A percentile compares a stretch with the other conserved stretches of the same genome.
phyloP scores from a whole-genome alignment of 2,113 vertebrate genomes.

The Peromyscus californicus region DNA sequence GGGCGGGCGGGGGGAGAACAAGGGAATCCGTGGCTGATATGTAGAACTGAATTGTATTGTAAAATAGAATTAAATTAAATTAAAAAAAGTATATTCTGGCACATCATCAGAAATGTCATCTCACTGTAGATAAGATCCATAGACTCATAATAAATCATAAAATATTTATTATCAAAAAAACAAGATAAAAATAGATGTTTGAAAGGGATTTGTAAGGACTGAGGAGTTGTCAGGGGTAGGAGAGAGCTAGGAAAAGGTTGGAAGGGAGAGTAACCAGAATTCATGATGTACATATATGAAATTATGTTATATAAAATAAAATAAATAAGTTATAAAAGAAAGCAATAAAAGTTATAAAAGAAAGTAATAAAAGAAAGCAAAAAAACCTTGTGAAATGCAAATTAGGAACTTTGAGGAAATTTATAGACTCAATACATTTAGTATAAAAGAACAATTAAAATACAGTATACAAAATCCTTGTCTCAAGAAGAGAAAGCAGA shows the following conservation, averaged over 20 bases:
- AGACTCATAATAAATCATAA: no score
- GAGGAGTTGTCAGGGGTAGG: background rate
- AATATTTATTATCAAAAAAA: no score
- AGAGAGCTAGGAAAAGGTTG: background rate
- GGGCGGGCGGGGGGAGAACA: no score
- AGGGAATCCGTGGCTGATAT: no score
- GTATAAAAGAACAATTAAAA: slow-evolving; percentile 31
- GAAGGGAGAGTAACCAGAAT: background rate
- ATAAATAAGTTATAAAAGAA: background rate
- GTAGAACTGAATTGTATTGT: no score
- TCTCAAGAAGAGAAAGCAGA: background rate
- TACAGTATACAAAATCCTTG: background rate
- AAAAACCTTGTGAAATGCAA: background rate
- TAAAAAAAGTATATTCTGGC: no score
- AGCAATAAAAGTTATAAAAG: background rate
- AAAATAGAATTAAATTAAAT: no score
- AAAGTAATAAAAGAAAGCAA: background rate
- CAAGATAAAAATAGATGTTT: no score
- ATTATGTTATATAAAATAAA: background rate
- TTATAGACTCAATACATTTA: slow-evolving; percentile 7
- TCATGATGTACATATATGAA: background rate
- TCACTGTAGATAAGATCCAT: no score
- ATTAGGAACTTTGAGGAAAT: slow-evolving; percentile 45
- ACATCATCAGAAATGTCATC: no score
- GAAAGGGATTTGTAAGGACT: background rate